Conservation (phyloP, 2,888 invertebrate species). For the Parasteatoda lunata region DNA sequence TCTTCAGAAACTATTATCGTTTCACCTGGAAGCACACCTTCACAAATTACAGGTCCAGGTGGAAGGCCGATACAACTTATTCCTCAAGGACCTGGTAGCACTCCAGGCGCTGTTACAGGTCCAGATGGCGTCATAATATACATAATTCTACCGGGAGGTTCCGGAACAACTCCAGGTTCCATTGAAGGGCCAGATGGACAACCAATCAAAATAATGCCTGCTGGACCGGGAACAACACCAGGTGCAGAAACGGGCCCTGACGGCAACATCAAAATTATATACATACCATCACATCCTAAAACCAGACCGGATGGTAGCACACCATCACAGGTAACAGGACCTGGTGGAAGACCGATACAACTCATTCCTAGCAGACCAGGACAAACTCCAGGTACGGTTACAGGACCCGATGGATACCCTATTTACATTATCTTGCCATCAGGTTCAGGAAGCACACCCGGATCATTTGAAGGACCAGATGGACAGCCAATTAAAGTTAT, state of each 20-base stretch:
- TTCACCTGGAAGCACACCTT: conserved; percentile 17
- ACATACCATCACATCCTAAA: neutral
- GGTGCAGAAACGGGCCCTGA: conserved; percentile 15
- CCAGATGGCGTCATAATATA: neutral
- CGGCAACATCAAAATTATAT: neutral
- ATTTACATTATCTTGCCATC: neutral
- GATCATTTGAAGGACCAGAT: neutral
- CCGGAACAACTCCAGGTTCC: conserved; percentile 14
- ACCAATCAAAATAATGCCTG: conserved; percentile 15
- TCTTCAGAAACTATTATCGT: too few species aligned
- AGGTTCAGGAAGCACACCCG: neutral
- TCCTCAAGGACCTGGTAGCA: neutral
- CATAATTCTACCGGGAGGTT: conserved; percentile 14
- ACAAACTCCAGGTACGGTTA: neutral
- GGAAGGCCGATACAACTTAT: conserved; percentile 6
- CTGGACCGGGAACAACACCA: conserved; percentile 21
- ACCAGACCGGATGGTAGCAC: neutral
- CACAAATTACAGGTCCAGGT: conserved; percentile 19
- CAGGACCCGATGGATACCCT: neutral
- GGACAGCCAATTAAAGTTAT: neutral
- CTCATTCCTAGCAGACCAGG: neutral
- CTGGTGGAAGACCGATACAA: neutral
- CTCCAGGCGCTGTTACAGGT: conserved; percentile 18
- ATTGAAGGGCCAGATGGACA: conserved; percentile 8
- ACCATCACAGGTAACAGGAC: neutral